A percentile compares a stretch with the other conserved stretches of the same genome.
Conservation (phyloP, 2,797 vertebrate genomes). For the Chrysocyon brachyurus region DNA sequence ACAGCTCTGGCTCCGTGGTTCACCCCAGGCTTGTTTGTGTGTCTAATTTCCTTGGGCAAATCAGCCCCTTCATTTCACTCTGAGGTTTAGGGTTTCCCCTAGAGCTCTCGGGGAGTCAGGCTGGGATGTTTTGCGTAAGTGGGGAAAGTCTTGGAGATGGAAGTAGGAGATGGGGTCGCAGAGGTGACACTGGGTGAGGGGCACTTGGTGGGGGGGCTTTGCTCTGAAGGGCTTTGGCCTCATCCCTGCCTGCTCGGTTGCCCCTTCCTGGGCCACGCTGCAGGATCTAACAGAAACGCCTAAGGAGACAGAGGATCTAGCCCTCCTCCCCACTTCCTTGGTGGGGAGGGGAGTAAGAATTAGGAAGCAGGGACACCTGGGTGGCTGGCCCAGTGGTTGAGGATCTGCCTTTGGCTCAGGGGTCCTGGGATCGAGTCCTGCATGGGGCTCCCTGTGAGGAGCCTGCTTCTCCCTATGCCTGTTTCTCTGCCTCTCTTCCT, state of each 20-base stretch:
- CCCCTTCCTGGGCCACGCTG: background rate
- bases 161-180: background rate
- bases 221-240: background rate
- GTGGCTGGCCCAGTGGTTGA: no score
- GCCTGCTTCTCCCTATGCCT: no score
- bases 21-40: constrained; percentile 68
- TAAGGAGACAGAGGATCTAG: background rate
- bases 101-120: constrained; percentile 19
- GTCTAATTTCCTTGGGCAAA: constrained; percentile 64
- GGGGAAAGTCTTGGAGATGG: constrained; percentile 27
- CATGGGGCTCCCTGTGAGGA: no score
- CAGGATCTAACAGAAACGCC: background rate
- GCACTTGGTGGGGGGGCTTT: background rate
- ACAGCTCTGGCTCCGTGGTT: constrained; percentile 44
- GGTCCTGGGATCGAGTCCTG: no score
- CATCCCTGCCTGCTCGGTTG: accelerated
- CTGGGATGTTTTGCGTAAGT: constrained; percentile 18
- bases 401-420: no score
- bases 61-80: constrained; percentile 70
- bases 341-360: background rate
- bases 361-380: background rate
- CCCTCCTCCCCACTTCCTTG: background rate
- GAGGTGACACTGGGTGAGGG: background rate
- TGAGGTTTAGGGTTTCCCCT: constrained; percentile 78
- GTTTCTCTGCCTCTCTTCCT: no score